Percentiles rank a stretch among this genome's conserved stretches.
phyloP scores from a whole-genome alignment of 2,113 vertebrate genomes.

The Anoura caudifer region DNA sequence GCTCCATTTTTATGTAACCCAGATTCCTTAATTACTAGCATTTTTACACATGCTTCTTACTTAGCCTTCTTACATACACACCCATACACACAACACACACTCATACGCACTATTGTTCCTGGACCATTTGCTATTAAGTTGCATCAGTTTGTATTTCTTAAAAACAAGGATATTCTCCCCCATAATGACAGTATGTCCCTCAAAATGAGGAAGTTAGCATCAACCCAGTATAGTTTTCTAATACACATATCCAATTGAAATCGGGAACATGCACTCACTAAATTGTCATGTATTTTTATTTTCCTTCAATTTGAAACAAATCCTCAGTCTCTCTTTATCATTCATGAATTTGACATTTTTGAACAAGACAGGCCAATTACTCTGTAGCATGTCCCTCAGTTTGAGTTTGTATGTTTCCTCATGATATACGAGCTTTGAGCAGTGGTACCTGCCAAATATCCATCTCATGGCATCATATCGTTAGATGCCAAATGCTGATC shows the following conservation, averaged over 20 bases:
- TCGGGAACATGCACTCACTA: not conserved
- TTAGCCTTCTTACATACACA: not conserved
- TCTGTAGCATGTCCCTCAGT: not conserved
- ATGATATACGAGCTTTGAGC: not conserved
- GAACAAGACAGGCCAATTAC: not conserved
- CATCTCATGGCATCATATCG: not conserved
- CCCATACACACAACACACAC: not conserved
- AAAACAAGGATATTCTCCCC: not conserved
- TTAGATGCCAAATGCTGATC: not conserved
- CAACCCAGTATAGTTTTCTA: not conserved
- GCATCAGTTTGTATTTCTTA: not conserved
- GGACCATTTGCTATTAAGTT: not conserved
- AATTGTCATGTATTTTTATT: not conserved
- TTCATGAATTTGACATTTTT: not conserved
- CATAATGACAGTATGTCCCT: not conserved
- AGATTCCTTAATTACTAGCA: not conserved
- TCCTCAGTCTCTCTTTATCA: not conserved
- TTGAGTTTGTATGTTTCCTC: not conserved
- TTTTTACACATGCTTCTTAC: not conserved
- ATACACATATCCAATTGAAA: not conserved
- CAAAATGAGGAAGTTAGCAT: not conserved
- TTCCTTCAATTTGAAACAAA: not conserved
- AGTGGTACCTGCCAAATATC: not conserved
- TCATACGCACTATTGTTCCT: not conserved
- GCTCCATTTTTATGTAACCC: not conserved